phyloP scores from a whole-genome alignment of 2,797 vertebrate genomes.

The Rhinatrema bivittatum region DNA sequence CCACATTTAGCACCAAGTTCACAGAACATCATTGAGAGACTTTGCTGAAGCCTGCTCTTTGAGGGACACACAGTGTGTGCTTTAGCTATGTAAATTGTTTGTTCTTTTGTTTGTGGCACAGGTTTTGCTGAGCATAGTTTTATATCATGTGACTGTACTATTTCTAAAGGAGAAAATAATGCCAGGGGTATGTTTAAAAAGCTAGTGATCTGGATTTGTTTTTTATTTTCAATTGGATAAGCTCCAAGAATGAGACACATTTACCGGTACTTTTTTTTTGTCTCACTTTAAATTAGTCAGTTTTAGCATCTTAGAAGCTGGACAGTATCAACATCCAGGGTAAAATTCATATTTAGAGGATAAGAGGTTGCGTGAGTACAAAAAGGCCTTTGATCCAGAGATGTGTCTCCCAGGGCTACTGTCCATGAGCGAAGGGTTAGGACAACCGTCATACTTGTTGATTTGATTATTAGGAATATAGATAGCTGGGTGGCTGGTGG shows the following conservation, averaged over 20 bases:
- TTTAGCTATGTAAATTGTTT: constrained; percentile 47
- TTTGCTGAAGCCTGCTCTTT: no score
- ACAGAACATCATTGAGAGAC: no score
- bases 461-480: no score
- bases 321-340: constrained; percentile 14
- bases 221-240: constrained; percentile 53
- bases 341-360: neutral
- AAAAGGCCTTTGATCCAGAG: no score
- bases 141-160: constrained; percentile 67
- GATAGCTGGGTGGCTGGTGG: no score
- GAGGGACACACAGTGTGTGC: constrained; percentile 24
- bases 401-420: no score
- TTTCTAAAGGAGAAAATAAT: constrained; percentile 67
- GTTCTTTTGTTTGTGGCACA: constrained; percentile 55
- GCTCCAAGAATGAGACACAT: constrained; percentile 42
- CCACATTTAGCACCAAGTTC: no score
- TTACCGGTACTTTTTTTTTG: constrained; percentile 11
- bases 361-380: no score
- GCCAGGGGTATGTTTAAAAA: constrained; percentile 59
- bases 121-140: constrained; percentile 47
- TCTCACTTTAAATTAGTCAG: neutral
- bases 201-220: constrained; percentile 60
- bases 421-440: no score
- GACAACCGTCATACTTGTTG: no score
- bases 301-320: constrained; percentile 17